These are phyloP conservation scores for Scylla paramamosain DNA, from an alignment of 1,140 invertebrate genomes.

Conservation along the genomic window DNA sequence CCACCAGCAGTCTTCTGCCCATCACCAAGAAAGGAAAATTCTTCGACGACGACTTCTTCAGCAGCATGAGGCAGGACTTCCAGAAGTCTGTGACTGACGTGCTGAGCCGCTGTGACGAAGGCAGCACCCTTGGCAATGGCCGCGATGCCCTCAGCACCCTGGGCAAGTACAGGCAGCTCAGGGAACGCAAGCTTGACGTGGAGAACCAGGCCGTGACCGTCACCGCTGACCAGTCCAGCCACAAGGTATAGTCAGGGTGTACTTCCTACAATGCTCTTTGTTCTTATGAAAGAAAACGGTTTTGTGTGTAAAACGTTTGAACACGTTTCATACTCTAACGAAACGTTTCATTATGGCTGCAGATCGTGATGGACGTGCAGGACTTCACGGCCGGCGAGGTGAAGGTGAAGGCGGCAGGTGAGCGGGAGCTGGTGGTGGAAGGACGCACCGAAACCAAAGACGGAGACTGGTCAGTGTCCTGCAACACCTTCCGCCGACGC, in stretches of 20 bases:
- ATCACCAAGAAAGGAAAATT: constrained; percentile 40
- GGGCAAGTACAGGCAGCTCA: constrained; percentile 22
- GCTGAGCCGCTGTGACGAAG: constrained; percentile 7
- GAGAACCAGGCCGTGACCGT: constrained; percentile 48
- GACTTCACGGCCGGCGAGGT: background rate
- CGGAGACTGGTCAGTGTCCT: constrained; percentile 23
- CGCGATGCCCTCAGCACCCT: constrained; percentile 14
- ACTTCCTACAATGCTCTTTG: background rate
- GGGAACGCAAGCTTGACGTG: constrained; percentile 32
- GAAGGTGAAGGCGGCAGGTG: background rate
- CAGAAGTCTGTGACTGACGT: constrained; percentile 36
- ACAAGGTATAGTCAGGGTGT: constrained; percentile 35
- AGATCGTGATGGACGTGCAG: constrained; percentile 9
- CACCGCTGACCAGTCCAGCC: background rate
- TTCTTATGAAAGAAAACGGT: background rate
- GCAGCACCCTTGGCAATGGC: background rate
- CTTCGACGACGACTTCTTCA: constrained; percentile 52
- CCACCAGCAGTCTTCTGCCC: constrained; percentile 30
- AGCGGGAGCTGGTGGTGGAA: constrained; percentile 50
- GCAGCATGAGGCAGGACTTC: constrained; percentile 36
- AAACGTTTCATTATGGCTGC: background rate
- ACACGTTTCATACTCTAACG: background rate
- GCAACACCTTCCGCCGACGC: constrained; percentile 17
- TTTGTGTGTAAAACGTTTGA: background rate
- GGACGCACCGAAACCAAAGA: constrained; percentile 32